Conservation (phyloP, 1,140 invertebrate species). For the Prorops nasuta region DNA sequence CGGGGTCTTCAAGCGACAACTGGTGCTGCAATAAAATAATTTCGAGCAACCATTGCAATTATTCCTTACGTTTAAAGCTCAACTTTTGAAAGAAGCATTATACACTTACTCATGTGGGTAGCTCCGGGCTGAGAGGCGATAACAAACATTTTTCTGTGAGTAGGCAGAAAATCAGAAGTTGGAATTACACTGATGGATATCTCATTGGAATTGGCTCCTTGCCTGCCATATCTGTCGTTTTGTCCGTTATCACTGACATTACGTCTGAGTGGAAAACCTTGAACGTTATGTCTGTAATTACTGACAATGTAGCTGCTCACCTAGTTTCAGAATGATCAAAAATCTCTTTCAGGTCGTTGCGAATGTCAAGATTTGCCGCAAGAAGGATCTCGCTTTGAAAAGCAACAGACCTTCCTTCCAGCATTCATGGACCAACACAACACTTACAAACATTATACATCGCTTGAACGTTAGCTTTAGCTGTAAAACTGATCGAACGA, state of each 20-base stretch:
- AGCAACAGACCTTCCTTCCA: no score
- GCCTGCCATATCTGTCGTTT: constrained; percentile 12
- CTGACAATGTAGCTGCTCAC: constrained; percentile 41
- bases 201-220: constrained; percentile 30
- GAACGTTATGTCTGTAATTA: constrained; percentile 41
- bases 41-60: no score
- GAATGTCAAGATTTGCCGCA: no score
- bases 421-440: no score
- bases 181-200: constrained; percentile 47
- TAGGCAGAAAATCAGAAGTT: constrained; percentile 32
- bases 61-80: no score
- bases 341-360: no score
- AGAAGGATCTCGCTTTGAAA: no score
- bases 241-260: constrained; percentile 14
- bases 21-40: constrained; percentile 38
- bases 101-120: constrained; percentile 41
- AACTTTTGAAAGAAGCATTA: neutral
- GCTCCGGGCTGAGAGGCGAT: constrained; percentile 34
- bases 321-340: constrained; percentile 21
- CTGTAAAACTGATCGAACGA: no score
- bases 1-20: constrained; percentile 34
- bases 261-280: constrained; percentile 22
- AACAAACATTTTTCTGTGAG: constrained; percentile 42
- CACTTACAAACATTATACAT: no score
- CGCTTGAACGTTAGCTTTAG: no score